Conservation (phyloP, 2,797 vertebrate species). For the Neosilurus hyrtlii region DNA sequence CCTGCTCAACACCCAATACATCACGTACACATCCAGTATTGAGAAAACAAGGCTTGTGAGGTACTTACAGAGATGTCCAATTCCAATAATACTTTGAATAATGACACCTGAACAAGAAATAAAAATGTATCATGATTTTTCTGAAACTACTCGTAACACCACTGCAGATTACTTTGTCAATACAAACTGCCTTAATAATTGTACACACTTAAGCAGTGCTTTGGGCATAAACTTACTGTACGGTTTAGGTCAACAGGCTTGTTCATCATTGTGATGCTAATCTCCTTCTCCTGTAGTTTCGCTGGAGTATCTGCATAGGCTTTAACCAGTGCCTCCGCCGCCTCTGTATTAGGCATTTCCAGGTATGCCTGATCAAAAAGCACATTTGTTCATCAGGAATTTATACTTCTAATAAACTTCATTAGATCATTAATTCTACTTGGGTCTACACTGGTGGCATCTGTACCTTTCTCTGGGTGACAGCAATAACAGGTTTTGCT, state of each 20-base stretch:
- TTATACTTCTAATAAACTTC: too few relatives aligned
- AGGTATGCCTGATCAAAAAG: slow-evolving; percentile 70
- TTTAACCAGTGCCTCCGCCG: slow-evolving; percentile 78
- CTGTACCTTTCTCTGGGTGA: slow-evolving; percentile 75
- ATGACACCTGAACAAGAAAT: slow-evolving; percentile 72
- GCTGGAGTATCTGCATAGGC: slow-evolving; percentile 75
- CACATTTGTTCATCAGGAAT: neutral
- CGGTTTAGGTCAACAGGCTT: slow-evolving; percentile 67
- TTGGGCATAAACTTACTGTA: slow-evolving; percentile 65
- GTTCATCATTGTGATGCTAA: slow-evolving; percentile 66
- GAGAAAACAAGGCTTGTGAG: neutral
- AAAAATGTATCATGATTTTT: too few relatives aligned
- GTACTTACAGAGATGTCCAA: slow-evolving; percentile 71
- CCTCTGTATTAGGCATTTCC: slow-evolving; percentile 67
- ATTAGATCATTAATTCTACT: neutral
- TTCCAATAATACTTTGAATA: slow-evolving; percentile 76
- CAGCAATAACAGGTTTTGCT: slow-evolving; percentile 69
- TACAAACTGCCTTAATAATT: neutral
- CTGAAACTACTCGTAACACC: too few relatives aligned
- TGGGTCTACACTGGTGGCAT: neutral
- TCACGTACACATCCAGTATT: neutral
- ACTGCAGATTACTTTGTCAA: neutral
- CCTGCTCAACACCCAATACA: too few relatives aligned
- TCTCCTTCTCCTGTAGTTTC: slow-evolving; percentile 71
- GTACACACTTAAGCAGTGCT: neutral